Percentiles rank a stretch among this genome's conserved stretches.
phyloP scores from a whole-genome alignment of 2,888 invertebrate genomes.

The Hanleya hanleyi region DNA sequence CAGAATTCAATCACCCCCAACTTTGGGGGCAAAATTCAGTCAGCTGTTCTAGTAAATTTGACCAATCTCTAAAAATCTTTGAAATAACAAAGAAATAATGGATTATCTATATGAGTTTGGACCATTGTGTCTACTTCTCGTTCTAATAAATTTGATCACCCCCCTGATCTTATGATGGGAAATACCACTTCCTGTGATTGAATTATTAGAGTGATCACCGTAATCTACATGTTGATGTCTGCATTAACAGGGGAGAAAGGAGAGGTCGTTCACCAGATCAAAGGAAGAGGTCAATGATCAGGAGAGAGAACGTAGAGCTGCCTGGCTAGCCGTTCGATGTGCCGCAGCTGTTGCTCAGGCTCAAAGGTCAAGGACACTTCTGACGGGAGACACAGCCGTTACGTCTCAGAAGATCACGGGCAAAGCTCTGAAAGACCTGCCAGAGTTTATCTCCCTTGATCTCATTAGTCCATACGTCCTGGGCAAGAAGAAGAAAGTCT shows the following conservation, averaged over 20 bases:
- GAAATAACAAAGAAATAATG: no score
- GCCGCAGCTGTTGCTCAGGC: slow-evolving; percentile 64
- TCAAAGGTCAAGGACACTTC: slow-evolving; percentile 53
- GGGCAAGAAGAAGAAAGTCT: slow-evolving; percentile 70
- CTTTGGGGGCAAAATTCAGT: no score
- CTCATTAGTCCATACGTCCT: slow-evolving; percentile 67
- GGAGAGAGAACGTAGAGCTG: slow-evolving; percentile 61
- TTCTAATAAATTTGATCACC: no score
- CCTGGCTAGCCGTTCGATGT: slow-evolving; percentile 68
- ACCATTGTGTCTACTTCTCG: no score
- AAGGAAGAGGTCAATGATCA: slow-evolving; percentile 47
- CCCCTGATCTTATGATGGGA: no score
- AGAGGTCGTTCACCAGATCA: slow-evolving; percentile 17
- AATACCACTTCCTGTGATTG: no score
- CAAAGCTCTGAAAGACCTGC: slow-evolving; percentile 52
- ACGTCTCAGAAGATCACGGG: slow-evolving; percentile 53
- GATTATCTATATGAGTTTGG: no score
- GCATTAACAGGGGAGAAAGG: slow-evolving; percentile 44
- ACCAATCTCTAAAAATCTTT: no score
- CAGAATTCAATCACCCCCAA: no score
- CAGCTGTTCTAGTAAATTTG: no score
- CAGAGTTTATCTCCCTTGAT: slow-evolving; percentile 69
- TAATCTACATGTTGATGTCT: no score
- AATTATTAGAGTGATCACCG: no score
- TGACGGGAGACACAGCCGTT: slow-evolving; percentile 60